Evolutionary conservation across 2,113 vertebrate species (phyloP).

Genomic region (Butorides virescens): DNA sequence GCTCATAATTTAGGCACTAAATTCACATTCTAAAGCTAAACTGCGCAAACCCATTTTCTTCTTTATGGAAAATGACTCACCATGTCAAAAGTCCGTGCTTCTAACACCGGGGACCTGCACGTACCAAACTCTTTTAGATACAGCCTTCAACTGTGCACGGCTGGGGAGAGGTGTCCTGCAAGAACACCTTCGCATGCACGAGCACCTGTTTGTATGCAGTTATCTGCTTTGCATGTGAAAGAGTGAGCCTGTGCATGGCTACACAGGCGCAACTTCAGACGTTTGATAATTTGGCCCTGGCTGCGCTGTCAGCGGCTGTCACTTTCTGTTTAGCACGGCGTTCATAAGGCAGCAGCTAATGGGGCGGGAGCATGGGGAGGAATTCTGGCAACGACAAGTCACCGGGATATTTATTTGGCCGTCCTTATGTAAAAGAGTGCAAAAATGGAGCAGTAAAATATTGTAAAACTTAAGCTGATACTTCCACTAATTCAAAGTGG

Average conservation of each 20-base stretch:
- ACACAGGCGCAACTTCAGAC: conserved; percentile 22
- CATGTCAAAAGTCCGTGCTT: not conserved
- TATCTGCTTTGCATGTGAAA: not conserved
- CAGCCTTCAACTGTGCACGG: not conserved
- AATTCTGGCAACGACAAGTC: conserved; percentile 55
- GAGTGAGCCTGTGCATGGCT: not conserved
- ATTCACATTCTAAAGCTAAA: not conserved
- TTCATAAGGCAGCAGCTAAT: conserved; percentile 69
- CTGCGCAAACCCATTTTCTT: fast-evolving
- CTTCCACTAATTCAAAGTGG: conserved; percentile 74
- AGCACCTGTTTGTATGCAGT: not conserved
- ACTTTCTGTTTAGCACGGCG: conserved; percentile 58
- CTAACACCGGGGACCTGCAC: not conserved
- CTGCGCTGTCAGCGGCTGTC: conserved; percentile 54
- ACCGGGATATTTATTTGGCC: not conserved
- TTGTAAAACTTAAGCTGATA: conserved; percentile 67
- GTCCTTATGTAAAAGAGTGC: conserved; percentile 52
- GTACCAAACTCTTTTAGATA: not conserved
- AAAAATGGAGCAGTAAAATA: conserved; percentile 58
- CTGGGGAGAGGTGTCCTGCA: not conserved
- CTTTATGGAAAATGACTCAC: not conserved
- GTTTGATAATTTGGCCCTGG: conserved; percentile 54
- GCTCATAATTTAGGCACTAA: not conserved
- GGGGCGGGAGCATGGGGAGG: conserved; percentile 68
- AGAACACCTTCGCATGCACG: fast-evolving